Conservation (phyloP, 2,113 vertebrate species). For the Tragelaphus strepsiceros region DNA sequence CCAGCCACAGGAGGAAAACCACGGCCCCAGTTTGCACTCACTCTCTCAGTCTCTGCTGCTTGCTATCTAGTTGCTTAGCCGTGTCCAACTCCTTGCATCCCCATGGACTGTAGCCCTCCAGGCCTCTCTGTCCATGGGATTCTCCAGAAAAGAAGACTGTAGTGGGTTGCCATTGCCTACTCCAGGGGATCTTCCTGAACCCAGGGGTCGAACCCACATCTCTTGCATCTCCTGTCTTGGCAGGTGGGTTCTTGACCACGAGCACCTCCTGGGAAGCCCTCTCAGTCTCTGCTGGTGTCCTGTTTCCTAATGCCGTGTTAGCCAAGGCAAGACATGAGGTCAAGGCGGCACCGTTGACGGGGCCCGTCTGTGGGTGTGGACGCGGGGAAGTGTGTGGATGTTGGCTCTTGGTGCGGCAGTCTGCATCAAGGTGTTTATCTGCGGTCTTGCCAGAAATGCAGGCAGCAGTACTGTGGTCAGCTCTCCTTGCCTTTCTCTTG, state of each 20-base stretch:
- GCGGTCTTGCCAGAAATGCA: not conserved
- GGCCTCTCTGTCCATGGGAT: not conserved
- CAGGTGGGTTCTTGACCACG: not conserved
- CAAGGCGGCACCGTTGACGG: not conserved
- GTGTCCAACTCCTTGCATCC: not conserved
- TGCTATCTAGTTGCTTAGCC: not conserved
- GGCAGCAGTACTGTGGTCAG: rapidly evolving
- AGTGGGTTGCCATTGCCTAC: not conserved
- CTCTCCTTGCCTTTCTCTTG: not conserved
- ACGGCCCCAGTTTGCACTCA: rapidly evolving
- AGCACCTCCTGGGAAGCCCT: not conserved
- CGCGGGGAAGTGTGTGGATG: rapidly evolving
- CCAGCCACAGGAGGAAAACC: not conserved
- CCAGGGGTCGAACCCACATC: not conserved
- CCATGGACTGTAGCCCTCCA: not conserved
- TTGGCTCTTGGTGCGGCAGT: rapidly evolving
- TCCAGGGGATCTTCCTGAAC: not conserved
- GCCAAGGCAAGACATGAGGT: not conserved
- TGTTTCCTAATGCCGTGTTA: not conserved
- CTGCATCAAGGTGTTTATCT: not conserved
- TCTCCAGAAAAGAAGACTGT: not conserved
- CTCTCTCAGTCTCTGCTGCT: not conserved
- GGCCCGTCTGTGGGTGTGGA: not conserved
- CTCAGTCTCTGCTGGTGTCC: not conserved
- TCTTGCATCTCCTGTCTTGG: not conserved